These are phyloP conservation scores for Medauroidea extradentata DNA, from an alignment of 1,140 invertebrate species.

Conservation along the genomic window DNA sequence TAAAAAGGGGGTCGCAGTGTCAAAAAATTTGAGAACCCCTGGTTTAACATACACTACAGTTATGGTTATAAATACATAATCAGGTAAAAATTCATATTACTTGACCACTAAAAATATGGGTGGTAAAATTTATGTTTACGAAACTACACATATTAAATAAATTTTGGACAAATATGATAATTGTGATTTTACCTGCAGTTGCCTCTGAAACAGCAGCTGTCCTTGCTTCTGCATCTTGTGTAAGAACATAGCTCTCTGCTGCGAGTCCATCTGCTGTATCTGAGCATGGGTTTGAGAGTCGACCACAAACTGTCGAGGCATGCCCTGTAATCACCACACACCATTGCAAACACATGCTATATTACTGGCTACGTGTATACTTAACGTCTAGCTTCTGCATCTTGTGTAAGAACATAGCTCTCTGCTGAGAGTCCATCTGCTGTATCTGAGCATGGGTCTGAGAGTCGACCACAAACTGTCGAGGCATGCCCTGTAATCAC, in stretches of 20 bases:
- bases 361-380: too few relatives aligned
- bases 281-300: conserved; percentile 79
- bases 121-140: too few relatives aligned
- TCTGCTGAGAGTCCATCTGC: conserved; percentile 71
- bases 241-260: conserved; percentile 70
- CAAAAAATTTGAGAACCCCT: too few relatives aligned
- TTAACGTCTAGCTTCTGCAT: conserved; percentile 66
- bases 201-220: conserved; percentile 50
- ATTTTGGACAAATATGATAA: not conserved
- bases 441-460: conserved; percentile 78
- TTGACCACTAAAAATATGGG: too few relatives aligned
- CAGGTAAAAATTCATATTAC: too few relatives aligned
- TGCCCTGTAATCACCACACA: conserved; percentile 26
- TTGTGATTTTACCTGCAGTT: conserved; percentile 33
- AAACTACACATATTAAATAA: not conserved
- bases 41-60: too few relatives aligned
- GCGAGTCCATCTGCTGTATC: conserved; percentile 72
- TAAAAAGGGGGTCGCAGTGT: too few relatives aligned
- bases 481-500: conserved; percentile 37
- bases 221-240: conserved; percentile 68
- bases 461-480: conserved; percentile 62
- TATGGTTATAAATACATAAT: too few relatives aligned
- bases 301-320: conserved; percentile 53
- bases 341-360: too few relatives aligned
- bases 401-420: conserved; percentile 70